Percentiles rank a stretch among this genome's conserved stretches.
Conservation (phyloP, 2,888 invertebrate genomes). For the Nomada fabriciana region DNA sequence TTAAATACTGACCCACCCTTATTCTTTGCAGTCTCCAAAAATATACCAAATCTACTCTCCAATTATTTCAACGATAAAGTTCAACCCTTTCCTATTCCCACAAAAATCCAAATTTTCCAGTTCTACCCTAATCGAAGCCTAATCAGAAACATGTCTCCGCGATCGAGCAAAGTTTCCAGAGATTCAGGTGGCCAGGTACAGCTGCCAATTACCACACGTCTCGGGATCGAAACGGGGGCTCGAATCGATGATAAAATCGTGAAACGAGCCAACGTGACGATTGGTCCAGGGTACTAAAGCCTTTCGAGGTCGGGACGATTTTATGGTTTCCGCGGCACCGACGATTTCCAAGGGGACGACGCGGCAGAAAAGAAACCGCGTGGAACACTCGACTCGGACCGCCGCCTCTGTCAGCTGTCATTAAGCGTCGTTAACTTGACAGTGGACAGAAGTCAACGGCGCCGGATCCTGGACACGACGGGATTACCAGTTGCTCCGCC, state of each 20-base stretch:
- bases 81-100: too few relatives aligned
- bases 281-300: constrained; percentile 45
- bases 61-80: too few relatives aligned
- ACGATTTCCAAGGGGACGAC: constrained; percentile 41
- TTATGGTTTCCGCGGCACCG: constrained; percentile 66
- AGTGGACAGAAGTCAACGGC: constrained; percentile 71
- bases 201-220: constrained; percentile 27
- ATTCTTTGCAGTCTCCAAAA: too few relatives aligned
- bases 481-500: constrained; percentile 57
- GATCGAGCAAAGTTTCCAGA: too few relatives aligned
- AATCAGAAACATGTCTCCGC: too few relatives aligned
- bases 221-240: constrained; percentile 8
- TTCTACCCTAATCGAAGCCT: too few relatives aligned
- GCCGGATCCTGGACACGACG: constrained; percentile 43
- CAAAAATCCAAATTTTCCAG: too few relatives aligned
- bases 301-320: constrained; percentile 36
- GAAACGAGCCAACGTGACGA: constrained; percentile 26
- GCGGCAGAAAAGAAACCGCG: constrained; percentile 38
- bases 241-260: constrained; percentile 65
- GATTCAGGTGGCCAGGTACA: too few relatives aligned
- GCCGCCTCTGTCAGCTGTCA: constrained; percentile 69
- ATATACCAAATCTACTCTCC: too few relatives aligned
- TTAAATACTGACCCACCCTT: too few relatives aligned
- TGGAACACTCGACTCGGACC: constrained; percentile 45
- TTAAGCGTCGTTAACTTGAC: constrained; percentile 72